These are phyloP conservation scores for Geococcyx californianus DNA, from an alignment of 2,113 vertebrate species.

Conservation along the genomic window DNA sequence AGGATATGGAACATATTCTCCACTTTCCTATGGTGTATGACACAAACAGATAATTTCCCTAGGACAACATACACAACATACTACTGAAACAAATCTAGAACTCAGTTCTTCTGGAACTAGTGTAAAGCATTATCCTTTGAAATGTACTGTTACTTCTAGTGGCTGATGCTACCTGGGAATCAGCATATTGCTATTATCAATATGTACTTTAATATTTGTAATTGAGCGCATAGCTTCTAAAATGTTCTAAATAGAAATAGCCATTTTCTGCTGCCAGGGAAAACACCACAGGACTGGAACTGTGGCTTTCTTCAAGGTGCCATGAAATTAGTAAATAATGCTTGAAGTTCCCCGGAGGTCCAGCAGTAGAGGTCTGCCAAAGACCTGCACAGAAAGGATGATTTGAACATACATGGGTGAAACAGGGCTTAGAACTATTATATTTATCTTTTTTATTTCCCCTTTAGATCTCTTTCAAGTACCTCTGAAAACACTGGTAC, in stretches of 20 bases:
- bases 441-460: not conserved
- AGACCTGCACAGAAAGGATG: not conserved
- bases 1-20: not conserved
- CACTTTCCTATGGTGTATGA: not conserved
- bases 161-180: not conserved
- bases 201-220: too few relatives aligned
- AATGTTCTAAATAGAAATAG: not conserved
- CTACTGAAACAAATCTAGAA: not conserved
- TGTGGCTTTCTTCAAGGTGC: not conserved
- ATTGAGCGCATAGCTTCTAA: not conserved
- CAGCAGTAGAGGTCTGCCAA: not conserved
- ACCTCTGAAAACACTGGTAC: not conserved
- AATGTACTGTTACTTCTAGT: not conserved
- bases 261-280: not conserved
- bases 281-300: not conserved
- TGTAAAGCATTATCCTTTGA: not conserved
- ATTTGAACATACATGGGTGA: not conserved
- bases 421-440: not conserved
- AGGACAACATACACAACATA: not conserved
- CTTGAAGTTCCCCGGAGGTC: not conserved
- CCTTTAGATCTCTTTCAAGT: not conserved
- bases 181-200: not conserved
- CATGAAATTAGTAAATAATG: fast-evolving
- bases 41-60: not conserved
- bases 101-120: not conserved